Conservation (phyloP, 2,888 invertebrate genomes). For the Scaptomyza polygonia region DNA sequence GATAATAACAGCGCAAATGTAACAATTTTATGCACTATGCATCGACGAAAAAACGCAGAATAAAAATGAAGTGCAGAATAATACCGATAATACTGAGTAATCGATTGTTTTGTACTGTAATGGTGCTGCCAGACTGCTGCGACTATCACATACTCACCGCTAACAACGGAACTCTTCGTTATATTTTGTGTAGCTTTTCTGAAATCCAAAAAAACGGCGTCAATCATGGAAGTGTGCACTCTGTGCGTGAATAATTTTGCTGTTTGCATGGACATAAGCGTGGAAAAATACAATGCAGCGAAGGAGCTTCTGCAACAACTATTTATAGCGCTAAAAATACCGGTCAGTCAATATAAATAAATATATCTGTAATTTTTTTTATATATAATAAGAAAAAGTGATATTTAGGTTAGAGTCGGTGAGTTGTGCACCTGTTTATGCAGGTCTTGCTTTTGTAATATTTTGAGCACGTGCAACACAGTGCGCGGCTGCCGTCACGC, state of each 20-base stretch:
- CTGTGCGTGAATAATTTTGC: background rate
- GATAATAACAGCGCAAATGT: conserved; percentile 35
- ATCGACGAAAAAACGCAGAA: conserved; percentile 57
- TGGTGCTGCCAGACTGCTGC: conserved; percentile 35
- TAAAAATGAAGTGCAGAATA: conserved; percentile 50
- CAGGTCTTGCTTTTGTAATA: background rate
- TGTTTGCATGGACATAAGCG: background rate
- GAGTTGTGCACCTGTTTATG: background rate
- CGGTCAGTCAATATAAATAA: background rate
- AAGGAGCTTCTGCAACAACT: background rate
- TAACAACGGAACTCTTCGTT: background rate
- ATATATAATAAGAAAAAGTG: background rate
- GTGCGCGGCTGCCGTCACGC: no score
- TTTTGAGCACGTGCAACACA: no score
- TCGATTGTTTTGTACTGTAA: conserved; percentile 13
- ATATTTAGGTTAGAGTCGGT: background rate
- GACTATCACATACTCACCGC: conserved; percentile 2
- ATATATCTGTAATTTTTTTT: background rate
- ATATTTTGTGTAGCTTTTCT: background rate
- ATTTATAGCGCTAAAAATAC: background rate
- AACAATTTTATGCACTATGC: conserved; percentile 53
- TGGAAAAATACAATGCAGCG: background rate
- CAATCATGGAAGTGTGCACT: background rate
- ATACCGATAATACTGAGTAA: conserved; percentile 37
- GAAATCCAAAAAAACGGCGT: background rate